Evolutionary conservation across 2,113 vertebrate genomes (phyloP).

Genomic region (Orcinus orca): DNA sequence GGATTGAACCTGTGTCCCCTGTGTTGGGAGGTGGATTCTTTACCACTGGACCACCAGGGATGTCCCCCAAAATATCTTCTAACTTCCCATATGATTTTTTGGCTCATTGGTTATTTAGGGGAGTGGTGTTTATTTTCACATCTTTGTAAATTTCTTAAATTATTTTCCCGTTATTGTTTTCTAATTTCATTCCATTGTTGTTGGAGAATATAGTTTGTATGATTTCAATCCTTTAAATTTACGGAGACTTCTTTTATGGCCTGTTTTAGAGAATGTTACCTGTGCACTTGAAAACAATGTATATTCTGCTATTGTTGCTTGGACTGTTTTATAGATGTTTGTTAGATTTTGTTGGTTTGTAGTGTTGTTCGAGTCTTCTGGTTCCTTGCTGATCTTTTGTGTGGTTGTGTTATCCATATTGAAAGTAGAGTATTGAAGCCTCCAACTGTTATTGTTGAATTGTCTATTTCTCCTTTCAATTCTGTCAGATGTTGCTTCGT

Average conservation of each 20-base stretch:
- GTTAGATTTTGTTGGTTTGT: background rate
- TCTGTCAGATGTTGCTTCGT: background rate
- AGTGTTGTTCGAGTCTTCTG: background rate
- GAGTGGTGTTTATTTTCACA: background rate
- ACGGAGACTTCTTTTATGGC: background rate
- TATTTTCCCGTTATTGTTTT: background rate
- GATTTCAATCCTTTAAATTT: background rate
- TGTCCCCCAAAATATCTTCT: background rate
- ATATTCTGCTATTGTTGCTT: background rate
- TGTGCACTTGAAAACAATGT: background rate
- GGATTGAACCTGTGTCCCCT: no score
- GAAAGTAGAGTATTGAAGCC: background rate
- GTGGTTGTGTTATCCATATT: background rate
- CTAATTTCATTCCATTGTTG: background rate
- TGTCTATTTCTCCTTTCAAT: background rate
- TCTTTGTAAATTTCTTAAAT: background rate
- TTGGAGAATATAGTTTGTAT: background rate
- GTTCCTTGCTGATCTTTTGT: background rate
- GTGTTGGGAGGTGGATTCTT: no score
- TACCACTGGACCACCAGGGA: no score
- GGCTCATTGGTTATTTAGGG: background rate
- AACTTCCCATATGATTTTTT: background rate
- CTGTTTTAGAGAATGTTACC: background rate
- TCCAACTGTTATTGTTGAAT: background rate
- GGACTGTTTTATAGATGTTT: background rate